Evolutionary conservation across 1,140 invertebrate genomes (phyloP), one percentile per base, ranked within the genome.

Genomic region (Zaprionus capensis): DNA sequence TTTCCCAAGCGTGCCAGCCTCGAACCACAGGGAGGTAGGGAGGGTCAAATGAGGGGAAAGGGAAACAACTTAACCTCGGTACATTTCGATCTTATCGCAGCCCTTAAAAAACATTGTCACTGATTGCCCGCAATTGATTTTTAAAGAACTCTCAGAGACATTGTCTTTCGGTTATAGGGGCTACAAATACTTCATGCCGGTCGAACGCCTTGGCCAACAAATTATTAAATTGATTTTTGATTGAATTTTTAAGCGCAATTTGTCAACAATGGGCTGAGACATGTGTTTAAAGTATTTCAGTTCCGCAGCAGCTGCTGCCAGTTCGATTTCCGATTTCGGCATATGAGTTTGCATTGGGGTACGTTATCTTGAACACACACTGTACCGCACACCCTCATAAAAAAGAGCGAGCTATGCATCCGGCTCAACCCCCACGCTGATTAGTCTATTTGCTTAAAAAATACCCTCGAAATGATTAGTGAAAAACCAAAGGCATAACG

Each of bases 371-470:
- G 31, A 44, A 12, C 20, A 2, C 31, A 34, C 31, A 34, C 31
- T 34, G 31, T 34, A 14, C 24, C 28, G 51, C 64, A 56, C 36
- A 63, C 85, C 85, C 85, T 90, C 85, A 90, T 90, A 88, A 88
- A 88, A 81, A 86, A 75, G 75, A 75, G 75, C 67, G 65, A 53
- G 75, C 56, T 62, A 5, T 38, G 76, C 78, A 90, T 90, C 85
- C 85, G 85, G 85, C 74, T 79, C 76, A 73, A 70, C 73, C 85
- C 81, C 69, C 85, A 63, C 79, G 66, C 70, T 88, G 85, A 87
- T 87, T 87, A 87, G 83, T 66, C 62, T 87, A 80, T 87, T 91
- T 82, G 86, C 82, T 66, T 85, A 82, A 90, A 85, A 70, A 70
- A 59, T 71, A 75, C 71, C 75, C 70, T 73, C 62, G 46, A 62